Percentiles rank a stretch among this genome's conserved stretches.
These are phyloP conservation scores for Callipepla californica DNA, from an alignment of 2,113 vertebrate species.

Conservation along the genomic window DNA sequence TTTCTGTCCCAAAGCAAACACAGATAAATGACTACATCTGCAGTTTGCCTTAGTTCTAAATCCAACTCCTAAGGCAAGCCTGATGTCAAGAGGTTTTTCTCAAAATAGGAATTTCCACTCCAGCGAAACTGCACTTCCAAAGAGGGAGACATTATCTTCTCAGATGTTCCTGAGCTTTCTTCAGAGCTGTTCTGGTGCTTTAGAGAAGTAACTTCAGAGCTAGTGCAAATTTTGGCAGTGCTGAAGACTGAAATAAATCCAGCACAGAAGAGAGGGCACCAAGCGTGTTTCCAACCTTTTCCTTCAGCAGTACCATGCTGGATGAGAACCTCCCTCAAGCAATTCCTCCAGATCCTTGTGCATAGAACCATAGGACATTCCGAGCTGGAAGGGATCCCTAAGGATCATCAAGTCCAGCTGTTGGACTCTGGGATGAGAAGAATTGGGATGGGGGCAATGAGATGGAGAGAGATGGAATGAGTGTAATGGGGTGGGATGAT, in stretches of 20 bases:
- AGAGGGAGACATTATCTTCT: neutral
- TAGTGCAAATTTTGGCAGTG: neutral
- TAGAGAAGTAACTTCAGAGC: neutral
- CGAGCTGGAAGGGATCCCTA: too few relatives aligned
- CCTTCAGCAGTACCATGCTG: neutral
- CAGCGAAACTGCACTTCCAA: slow-evolving; percentile 1
- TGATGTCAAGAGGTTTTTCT: neutral
- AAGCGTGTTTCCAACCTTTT: neutral
- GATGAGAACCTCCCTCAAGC: neutral
- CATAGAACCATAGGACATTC: too few relatives aligned
- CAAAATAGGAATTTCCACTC: slow-evolving; percentile 35
- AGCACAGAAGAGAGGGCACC: neutral
- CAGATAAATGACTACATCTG: neutral
- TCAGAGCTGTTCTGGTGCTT: neutral
- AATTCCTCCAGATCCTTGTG: neutral
- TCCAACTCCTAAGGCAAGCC: neutral
- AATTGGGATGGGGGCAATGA: too few relatives aligned
- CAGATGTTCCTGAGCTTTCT: neutral
- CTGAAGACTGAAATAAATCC: neutral
- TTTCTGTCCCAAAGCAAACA: neutral
- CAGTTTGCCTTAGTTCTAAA: neutral
- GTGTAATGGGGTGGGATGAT: too few relatives aligned
- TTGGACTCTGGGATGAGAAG: too few relatives aligned
- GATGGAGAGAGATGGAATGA: too few relatives aligned
- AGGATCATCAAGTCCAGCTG: too few relatives aligned